Evolutionary conservation across 2,113 vertebrate species (phyloP), one percentile per base, ranked within the genome.

Genomic region (Calonectris borealis): DNA sequence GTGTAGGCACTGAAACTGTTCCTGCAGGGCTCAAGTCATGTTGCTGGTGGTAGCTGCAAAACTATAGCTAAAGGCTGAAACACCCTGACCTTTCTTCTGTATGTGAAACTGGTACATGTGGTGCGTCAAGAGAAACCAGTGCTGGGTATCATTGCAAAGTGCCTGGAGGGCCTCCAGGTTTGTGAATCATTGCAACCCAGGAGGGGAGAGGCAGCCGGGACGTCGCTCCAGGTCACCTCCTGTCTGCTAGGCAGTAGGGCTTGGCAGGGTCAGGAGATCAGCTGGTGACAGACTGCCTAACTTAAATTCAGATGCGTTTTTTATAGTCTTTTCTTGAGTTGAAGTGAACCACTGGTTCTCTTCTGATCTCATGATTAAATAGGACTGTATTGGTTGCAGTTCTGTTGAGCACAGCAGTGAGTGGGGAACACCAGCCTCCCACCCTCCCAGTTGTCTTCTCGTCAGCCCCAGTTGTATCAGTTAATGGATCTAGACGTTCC

Each of bases 401-500:
- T 81, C 51, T 72, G 46, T 7, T 65, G 60, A 26, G 72, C 77
- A 25, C 60, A 86, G 64, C 49, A 49, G 48, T 14, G 57, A 46
- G 40, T 29, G 78, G 34, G 34, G 72, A 72, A 8, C 29, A 62
- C 20, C 34, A 87, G 58, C 62, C 27, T 73, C 15, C 22, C 46
- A 25, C 26, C 46, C 29, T 87, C 58, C 22, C 38, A 34, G 54
- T 5, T 68, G 71, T 81, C 32, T 70, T 7, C 49, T 40, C 10
- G 1, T 80, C 75, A 90, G 71, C 44, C 36, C 20, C 15, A 12
- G 51, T 29, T 73, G 3, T 0, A 24, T 6, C n/a, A 49, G 40
- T 42, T 16, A 13, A 22, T 55, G 51, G 5, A 51, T 62, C n/a
- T 80, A 2, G 16, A 4, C 0, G 0, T 42, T 88, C 55, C 38